Base-by-base conservation (phyloP, 2,888 invertebrate species). In the Callyntrura sp. region DNA sequence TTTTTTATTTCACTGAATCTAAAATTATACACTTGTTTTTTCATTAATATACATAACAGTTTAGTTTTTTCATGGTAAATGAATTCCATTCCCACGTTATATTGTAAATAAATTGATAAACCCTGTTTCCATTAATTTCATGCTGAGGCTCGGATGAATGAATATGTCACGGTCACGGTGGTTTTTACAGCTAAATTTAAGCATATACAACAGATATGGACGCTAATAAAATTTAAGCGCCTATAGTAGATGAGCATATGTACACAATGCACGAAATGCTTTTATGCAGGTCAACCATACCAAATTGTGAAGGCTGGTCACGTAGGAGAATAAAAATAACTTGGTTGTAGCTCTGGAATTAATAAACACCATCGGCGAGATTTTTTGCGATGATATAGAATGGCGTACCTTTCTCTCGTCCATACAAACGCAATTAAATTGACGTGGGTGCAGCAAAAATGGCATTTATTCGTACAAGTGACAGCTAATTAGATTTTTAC, bases 21-120 rank as follows among this genome's bases (percentile, higher is more conserved):
- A 57, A 82, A 60, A 62, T 65, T 45, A 17, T 45, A 35, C 20
- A 12, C 14, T 17, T 11, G 12, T 65, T 43, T 62, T 12, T 6
- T 20, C 9, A 14, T 14, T 20, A 51, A 81, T 60, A 25, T 20
- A 14, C 35, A 57, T n/a, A 81, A 28, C n/a, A 79, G 11, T 45
- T 79, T 35, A 4, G n/a, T 28, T 65, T 55, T n/a, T 17, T 35
- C 43, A 70, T 6, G 14, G 25, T 0, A 5, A 0, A 43, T 65
- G 73, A 88, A 85, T 89, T 73, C 89, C 73, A 85, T 89, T 89
- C 85, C 79, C 70, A 89, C 85, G 85, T 79, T 84, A 17, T 84
- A 17, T 85, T 17, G 73, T 45, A 25, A 28, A 35, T 35, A 35
- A 81, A 84, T 68, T 51, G 62, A 55, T 48, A 23, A 45, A 76